These are phyloP conservation scores for Coleophora deauratella DNA, from an alignment of 2,888 invertebrate species.

Conservation along the genomic window DNA sequence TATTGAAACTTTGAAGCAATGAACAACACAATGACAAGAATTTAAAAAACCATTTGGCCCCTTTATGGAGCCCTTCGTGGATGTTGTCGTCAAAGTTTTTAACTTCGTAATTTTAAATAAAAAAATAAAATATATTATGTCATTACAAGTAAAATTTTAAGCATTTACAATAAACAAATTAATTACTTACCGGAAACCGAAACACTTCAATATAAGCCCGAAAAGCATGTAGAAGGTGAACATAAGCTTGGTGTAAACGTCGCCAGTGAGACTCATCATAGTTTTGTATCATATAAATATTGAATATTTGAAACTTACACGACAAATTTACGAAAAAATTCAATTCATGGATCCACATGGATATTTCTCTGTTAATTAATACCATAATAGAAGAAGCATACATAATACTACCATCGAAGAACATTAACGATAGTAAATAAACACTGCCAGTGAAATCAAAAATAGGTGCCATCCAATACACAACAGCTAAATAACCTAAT, in stretches of 20 bases:
- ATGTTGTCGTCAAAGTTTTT: no score
- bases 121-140: no score
- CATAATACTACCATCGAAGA: not conserved
- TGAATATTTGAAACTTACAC: not conserved
- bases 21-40: no score
- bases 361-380: not conserved
- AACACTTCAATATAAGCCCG: not conserved
- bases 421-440: not conserved
- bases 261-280: not conserved
- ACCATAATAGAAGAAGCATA: not conserved
- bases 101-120: no score
- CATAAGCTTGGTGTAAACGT: not conserved
- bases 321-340: not conserved
- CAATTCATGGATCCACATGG: not conserved
- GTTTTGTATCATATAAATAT: not conserved
- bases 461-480: not conserved
- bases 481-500: not conserved
- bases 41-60: no score
- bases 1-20: no score
- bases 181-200: conserved; percentile 1
- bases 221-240: conserved; percentile 1
- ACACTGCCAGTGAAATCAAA: not conserved
- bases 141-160: no score
- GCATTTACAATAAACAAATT: no score
- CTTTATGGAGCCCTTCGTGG: no score